Evolutionary conservation across 2,113 vertebrate species (phyloP).

Genomic region (Cariama cristata): DNA sequence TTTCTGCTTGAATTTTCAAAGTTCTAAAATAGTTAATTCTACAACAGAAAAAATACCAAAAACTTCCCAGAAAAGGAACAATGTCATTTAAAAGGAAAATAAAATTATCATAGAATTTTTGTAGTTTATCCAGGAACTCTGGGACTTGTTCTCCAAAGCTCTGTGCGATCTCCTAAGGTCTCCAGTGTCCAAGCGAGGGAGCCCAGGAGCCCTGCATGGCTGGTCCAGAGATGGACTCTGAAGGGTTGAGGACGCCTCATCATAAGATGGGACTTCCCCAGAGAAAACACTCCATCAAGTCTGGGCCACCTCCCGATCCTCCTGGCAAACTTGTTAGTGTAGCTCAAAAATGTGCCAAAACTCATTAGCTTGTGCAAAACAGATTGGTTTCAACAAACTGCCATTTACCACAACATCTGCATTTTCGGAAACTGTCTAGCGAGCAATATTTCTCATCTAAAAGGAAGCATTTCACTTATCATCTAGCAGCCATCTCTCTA

Average conservation of each 20-base stretch:
- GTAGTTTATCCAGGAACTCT: background rate
- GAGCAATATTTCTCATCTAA: background rate
- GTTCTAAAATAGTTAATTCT: background rate
- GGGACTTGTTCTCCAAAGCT: background rate
- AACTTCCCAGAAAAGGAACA: background rate
- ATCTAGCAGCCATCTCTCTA: background rate
- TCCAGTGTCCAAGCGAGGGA: background rate
- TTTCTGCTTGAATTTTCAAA: background rate
- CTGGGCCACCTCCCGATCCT: background rate
- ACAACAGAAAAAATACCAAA: background rate
- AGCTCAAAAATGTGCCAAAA: background rate
- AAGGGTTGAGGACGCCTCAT: rapidly evolving
- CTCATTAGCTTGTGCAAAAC: background rate
- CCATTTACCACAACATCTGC: background rate
- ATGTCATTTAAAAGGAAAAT: background rate
- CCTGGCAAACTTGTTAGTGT: background rate
- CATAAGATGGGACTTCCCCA: background rate
- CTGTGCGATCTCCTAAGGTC: background rate
- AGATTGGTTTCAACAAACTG: background rate
- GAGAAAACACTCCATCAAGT: background rate
- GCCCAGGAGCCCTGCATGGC: rapidly evolving
- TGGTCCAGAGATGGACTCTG: background rate
- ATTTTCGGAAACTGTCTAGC: background rate
- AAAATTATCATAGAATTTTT: background rate
- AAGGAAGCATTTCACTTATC: background rate